These are phyloP conservation scores for Elysia chlorotica DNA, from an alignment of 1,140 invertebrate genomes.

Conservation along the genomic window DNA sequence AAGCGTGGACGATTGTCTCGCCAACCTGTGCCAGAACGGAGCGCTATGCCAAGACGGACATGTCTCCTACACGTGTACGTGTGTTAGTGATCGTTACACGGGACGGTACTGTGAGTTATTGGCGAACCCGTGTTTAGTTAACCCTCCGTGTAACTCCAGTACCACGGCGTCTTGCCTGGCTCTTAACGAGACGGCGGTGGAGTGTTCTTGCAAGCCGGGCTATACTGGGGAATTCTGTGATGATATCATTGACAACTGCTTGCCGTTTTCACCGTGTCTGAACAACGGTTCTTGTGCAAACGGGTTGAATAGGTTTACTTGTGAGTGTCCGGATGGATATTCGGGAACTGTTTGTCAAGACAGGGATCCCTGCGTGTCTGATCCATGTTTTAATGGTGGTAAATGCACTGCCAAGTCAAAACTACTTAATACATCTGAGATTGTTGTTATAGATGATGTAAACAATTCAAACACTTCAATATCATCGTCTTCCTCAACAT, in stretches of 20 bases:
- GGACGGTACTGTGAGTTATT: slow-evolving; percentile 44
- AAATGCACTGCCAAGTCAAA: slow-evolving; percentile 30
- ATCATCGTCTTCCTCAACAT: background rate
- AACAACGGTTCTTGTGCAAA: slow-evolving; percentile 49
- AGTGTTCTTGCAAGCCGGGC: slow-evolving; percentile 35
- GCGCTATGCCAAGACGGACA: slow-evolving; percentile 43
- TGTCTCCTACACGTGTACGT: slow-evolving; percentile 43
- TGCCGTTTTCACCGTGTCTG: slow-evolving; percentile 45
- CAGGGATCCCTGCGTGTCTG: slow-evolving; percentile 31
- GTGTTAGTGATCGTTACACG: slow-evolving; percentile 43
- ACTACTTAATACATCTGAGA: background rate
- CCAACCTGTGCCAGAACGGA: slow-evolving; percentile 39
- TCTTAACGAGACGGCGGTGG: slow-evolving; percentile 24
- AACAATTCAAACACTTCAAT: background rate
- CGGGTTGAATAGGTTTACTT: slow-evolving; percentile 56
- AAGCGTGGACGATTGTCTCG: slow-evolving; percentile 34
- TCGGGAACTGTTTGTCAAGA: slow-evolving; percentile 56
- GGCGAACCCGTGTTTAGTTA: slow-evolving; percentile 25
- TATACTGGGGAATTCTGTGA: slow-evolving; percentile 49
- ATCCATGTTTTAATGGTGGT: slow-evolving; percentile 43
- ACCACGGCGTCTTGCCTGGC: slow-evolving; percentile 33
- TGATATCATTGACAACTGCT: slow-evolving; percentile 63
- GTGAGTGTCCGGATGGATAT: slow-evolving; percentile 35
- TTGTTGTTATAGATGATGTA: background rate
- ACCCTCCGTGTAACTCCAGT: slow-evolving; percentile 26